Base-by-base conservation (phyloP, 1,140 invertebrate species). In the Apis cerana region DNA sequence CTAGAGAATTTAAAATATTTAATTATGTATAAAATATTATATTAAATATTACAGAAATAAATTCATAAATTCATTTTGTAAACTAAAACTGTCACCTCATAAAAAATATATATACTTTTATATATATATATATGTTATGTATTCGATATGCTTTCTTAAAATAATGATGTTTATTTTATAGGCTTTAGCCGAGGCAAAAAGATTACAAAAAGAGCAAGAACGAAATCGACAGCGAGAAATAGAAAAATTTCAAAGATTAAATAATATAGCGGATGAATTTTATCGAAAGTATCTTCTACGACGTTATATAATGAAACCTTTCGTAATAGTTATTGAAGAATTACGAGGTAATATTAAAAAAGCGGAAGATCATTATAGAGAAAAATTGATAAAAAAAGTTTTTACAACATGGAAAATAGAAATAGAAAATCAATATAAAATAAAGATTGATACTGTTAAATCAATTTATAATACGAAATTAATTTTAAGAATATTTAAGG, bases 181-280 rank as follows among this genome's bases (percentile, higher is more conserved):
- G 92, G 89, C 88, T 5, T 82, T 89, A 33, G 84, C 84, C 54
- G 91, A 94, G 76, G 91, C 91, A 0, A 90, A 52, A 80, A 91
- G 89, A 78, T 54, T 91, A 17, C 90, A 91, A 4, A 87, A 88
- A 58, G 92, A 93, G 69, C 90, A 91, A 33, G 91, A 94, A 71
- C 78, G 81, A 50, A 78, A 82, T 62, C 89, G 90, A 43, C 67
- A 85, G 0, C 65, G 75, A 11, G 90, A 93, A 70, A 50, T 91
- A 8, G 91, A 94, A 78, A 91, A 70, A 64, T 80, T 80, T 17
- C 89, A 82, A 72, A 59, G 78, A 17, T 19, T 90, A 17, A 90
- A 91, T 50, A 77, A 89, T 61, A 77, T 85, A 59, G 90, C 90
- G 0, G 89, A 92, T 50, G 71, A 87, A 15, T 94, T 93, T 84